Conservation (phyloP, 2,888 invertebrate species). For the Calliphora vomitoria region DNA sequence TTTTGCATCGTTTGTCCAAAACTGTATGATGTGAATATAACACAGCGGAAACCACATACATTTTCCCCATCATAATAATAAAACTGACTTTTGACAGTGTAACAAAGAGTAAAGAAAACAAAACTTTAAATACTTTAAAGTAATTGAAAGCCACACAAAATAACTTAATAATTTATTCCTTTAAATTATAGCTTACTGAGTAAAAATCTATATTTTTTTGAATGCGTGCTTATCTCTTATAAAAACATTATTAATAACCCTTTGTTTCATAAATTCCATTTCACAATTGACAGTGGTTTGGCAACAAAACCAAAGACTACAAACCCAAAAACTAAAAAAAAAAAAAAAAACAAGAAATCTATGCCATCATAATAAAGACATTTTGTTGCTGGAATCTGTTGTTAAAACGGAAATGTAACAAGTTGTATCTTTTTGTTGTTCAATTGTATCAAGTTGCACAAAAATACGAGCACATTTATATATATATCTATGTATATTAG, state of each 20-base stretch:
- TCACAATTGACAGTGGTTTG: conserved; percentile 20
- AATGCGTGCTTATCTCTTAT: neutral
- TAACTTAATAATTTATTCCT: too few species aligned
- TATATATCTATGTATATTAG: neutral
- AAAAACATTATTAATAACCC: neutral
- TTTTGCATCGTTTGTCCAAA: conserved; percentile 33
- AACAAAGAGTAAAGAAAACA: neutral
- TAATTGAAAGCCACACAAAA: too few species aligned
- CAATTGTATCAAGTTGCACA: conserved; percentile 52
- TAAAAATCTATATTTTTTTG: too few species aligned
- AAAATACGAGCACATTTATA: neutral
- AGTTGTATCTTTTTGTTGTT: conserved; percentile 66
- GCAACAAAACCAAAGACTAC: conserved; percentile 30
- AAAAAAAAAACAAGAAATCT: conserved; percentile 19
- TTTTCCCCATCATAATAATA: conserved; percentile 59
- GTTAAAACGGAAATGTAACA: conserved; percentile 70
- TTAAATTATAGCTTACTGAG: too few species aligned
- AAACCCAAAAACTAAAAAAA: conserved; percentile 10
- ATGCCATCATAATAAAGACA: conserved; percentile 61
- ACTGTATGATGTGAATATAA: conserved; percentile 57
- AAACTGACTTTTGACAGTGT: conserved; percentile 44
- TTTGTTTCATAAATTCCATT: neutral
- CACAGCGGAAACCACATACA: conserved; percentile 66
- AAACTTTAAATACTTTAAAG: neutral
- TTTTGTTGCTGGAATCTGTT: conserved; percentile 65